Conservation (phyloP, 2,888 invertebrate genomes). For the Volucella bombylans region DNA sequence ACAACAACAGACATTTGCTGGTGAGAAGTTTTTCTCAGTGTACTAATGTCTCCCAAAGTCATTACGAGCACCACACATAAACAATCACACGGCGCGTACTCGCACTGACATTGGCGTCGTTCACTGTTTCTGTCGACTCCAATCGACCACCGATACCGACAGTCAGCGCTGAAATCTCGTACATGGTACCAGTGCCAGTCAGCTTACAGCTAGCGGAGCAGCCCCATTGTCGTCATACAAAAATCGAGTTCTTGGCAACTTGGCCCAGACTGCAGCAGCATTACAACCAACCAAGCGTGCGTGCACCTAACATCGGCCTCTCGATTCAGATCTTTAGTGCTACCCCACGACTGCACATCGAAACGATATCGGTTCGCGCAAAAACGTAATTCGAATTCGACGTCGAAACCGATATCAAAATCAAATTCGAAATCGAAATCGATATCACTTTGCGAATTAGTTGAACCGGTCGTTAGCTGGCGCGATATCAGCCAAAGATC, state of each 20-base stretch:
- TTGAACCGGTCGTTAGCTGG: slow-evolving; percentile 57
- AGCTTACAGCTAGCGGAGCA: slow-evolving; percentile 33
- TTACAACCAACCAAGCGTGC: slow-evolving; percentile 52
- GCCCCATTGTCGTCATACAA: slow-evolving; percentile 29
- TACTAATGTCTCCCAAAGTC: slow-evolving; percentile 52
- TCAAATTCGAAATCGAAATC: slow-evolving; percentile 24
- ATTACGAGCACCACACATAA: slow-evolving; percentile 30
- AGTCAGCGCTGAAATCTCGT: slow-evolving; percentile 60
- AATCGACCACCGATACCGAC: slow-evolving; percentile 69
- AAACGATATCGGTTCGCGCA: slow-evolving; percentile 10
- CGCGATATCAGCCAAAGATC: slow-evolving; percentile 49
- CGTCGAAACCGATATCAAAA: slow-evolving; percentile 33
- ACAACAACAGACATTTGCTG: background rate
- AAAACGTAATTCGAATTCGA: too few relatives aligned
- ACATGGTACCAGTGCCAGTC: background rate
- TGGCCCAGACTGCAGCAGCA: slow-evolving; percentile 26
- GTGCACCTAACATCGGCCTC: slow-evolving; percentile 44
- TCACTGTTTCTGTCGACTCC: slow-evolving; percentile 55
- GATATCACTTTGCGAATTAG: slow-evolving; percentile 36
- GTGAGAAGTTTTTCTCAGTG: slow-evolving; percentile 54
- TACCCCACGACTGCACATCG: slow-evolving; percentile 3
- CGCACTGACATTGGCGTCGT: slow-evolving; percentile 57
- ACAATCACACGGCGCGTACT: slow-evolving; percentile 49
- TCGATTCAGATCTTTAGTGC: slow-evolving; percentile 39
- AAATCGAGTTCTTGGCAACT: slow-evolving; percentile 64